Conservation (phyloP, 2,888 invertebrate species). For the Aphrophora alni region DNA sequence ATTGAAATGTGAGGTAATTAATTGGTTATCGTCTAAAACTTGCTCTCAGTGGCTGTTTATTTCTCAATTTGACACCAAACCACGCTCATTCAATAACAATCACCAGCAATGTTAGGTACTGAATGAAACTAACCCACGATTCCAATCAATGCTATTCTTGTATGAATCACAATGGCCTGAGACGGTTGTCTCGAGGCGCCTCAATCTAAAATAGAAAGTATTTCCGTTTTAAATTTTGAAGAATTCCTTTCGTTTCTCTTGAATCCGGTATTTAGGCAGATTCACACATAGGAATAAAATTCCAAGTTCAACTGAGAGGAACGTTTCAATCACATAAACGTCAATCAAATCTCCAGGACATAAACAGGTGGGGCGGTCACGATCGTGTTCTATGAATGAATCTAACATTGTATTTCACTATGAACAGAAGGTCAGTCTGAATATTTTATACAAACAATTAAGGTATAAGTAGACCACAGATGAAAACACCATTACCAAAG, state of each 20-base stretch:
- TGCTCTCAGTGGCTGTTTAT: too few relatives aligned
- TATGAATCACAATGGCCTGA: too few relatives aligned
- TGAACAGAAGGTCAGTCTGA: neutral
- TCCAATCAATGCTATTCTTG: too few relatives aligned
- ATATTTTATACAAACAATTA: neutral
- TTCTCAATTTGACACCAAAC: too few relatives aligned
- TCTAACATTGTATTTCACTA: neutral
- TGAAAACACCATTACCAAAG: neutral
- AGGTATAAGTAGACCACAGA: neutral
- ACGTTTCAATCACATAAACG: neutral
- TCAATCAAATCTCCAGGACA: neutral
- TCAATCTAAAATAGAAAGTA: neutral
- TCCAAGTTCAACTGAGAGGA: neutral
- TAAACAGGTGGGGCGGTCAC: neutral
- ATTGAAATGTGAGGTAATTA: too few relatives aligned
- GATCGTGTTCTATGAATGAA: neutral
- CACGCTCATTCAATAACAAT: too few relatives aligned
- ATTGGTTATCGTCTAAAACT: too few relatives aligned
- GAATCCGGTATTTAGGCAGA: neutral
- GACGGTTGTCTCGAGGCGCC: neutral
- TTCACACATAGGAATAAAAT: neutral
- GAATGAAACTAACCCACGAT: too few relatives aligned
- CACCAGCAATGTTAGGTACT: neutral
- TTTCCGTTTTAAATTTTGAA: neutral
- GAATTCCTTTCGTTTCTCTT: neutral